Conservation (phyloP, 2,797 vertebrate species). For the Ctenopoma kingsleyae region DNA sequence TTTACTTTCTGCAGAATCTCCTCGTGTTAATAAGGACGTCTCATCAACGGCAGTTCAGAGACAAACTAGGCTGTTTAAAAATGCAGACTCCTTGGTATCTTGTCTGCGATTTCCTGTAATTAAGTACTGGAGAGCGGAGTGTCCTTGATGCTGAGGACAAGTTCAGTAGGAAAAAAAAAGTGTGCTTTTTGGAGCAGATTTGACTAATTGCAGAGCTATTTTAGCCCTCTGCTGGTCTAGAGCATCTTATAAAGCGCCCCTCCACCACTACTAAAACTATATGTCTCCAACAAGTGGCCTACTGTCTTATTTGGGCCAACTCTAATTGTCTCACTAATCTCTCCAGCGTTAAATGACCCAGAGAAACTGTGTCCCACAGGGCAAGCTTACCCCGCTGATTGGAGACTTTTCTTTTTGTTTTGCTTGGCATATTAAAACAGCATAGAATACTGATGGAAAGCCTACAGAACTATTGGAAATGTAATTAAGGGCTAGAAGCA, state of each 20-base stretch:
- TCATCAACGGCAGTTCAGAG: constrained; percentile 69
- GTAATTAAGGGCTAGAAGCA: constrained; percentile 83
- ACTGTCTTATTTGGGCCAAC: constrained; percentile 73
- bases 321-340: constrained; percentile 86
- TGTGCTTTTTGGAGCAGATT: constrained; percentile 64
- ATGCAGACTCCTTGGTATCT: constrained; percentile 65
- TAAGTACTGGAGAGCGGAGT: constrained; percentile 63
- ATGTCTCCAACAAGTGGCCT: constrained; percentile 66
- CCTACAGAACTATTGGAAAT: constrained; percentile 83
- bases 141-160: constrained; percentile 79
- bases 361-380: constrained; percentile 75
- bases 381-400: constrained; percentile 69
- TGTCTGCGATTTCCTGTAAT: constrained; percentile 78
- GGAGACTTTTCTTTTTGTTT: constrained; percentile 77
- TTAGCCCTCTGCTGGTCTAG: constrained; percentile 52
- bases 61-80: constrained; percentile 70
- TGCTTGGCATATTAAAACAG: constrained; percentile 77
- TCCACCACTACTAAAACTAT: constrained; percentile 45
- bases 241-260: constrained; percentile 56
- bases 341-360: constrained; percentile 77
- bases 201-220: constrained; percentile 66
- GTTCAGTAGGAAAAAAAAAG: constrained; percentile 59
- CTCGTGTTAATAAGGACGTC: constrained; percentile 65
- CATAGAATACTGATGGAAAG: constrained; percentile 69
- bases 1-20: constrained; percentile 63